phyloP scores from a whole-genome alignment of 1,140 invertebrate genomes.

The Chrysomallon squamiferum region DNA sequence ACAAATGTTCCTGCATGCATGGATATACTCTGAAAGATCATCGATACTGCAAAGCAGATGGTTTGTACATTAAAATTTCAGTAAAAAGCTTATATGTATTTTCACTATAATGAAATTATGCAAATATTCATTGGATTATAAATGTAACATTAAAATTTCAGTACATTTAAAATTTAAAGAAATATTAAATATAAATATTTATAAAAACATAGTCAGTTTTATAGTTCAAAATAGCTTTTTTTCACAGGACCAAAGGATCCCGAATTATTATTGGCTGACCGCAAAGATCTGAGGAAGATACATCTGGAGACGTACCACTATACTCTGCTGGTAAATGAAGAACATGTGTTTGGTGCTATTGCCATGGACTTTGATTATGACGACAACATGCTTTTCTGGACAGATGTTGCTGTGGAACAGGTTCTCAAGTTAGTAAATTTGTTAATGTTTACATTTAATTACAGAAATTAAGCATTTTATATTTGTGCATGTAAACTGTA shows the following conservation, averaged over 20 bases:
- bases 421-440: conserved; percentile 73
- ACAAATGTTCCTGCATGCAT: conserved; percentile 86
- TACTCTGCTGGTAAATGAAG: conserved; percentile 34
- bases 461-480: too few relatives aligned
- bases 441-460: too few relatives aligned
- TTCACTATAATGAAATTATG: too few relatives aligned
- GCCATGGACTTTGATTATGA: conserved; percentile 71
- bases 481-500: too few relatives aligned
- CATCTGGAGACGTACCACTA: conserved; percentile 24
- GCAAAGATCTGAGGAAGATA: conserved; percentile 51
- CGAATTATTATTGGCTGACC: conserved; percentile 52
- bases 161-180: too few relatives aligned
- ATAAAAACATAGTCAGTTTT: too few relatives aligned
- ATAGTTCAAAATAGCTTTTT: too few relatives aligned
- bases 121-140: too few relatives aligned
- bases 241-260: conserved; percentile 29
- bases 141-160: too few relatives aligned
- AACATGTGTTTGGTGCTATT: conserved; percentile 63
- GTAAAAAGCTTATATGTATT: too few relatives aligned
- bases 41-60: conserved; percentile 77
- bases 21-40: conserved; percentile 88
- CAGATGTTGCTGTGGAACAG: conserved; percentile 85
- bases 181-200: too few relatives aligned
- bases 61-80: conserved; percentile 36
- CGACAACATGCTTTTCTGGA: conserved; percentile 94